Conservation (phyloP, 1,140 invertebrate genomes). For the Scylla paramamosain region DNA sequence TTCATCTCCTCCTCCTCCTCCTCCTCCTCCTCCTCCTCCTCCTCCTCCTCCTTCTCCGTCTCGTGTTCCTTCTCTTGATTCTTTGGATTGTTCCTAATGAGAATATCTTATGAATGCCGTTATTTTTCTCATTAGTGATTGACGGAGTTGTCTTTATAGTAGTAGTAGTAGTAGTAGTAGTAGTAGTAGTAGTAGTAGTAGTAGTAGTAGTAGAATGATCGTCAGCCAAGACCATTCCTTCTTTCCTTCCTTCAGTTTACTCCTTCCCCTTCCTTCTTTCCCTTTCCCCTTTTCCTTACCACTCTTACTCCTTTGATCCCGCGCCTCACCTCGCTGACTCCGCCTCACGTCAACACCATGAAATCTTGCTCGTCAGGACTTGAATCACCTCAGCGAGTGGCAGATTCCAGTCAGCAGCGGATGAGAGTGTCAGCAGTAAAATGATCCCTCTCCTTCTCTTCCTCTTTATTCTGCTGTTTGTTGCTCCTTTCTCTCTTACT, state of each 20-base stretch:
- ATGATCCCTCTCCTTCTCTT: background rate
- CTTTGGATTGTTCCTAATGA: too few relatives aligned
- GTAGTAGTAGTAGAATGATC: background rate
- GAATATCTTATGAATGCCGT: too few relatives aligned
- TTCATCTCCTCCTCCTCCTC: background rate
- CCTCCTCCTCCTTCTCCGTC: background rate
- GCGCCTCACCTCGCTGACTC: background rate
- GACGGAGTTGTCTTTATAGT: background rate
- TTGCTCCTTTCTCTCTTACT: too few relatives aligned
- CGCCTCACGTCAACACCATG: background rate
- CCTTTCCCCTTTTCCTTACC: background rate
- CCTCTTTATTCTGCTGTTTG: background rate
- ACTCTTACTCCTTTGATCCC: background rate
- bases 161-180: conserved; percentile 22
- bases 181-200: conserved; percentile 23
- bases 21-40: background rate
- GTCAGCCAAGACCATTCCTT: background rate
- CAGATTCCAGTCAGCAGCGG: background rate
- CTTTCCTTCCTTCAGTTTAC: background rate
- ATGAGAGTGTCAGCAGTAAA: background rate
- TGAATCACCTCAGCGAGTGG: background rate
- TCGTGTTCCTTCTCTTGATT: background rate
- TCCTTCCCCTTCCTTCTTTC: background rate
- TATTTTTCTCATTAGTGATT: background rate
- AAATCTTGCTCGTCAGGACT: background rate